A percentile compares a stretch with the other conserved stretches of the same genome.
Conservation (phyloP, 2,113 vertebrate genomes). For the Ursus arctos region DNA sequence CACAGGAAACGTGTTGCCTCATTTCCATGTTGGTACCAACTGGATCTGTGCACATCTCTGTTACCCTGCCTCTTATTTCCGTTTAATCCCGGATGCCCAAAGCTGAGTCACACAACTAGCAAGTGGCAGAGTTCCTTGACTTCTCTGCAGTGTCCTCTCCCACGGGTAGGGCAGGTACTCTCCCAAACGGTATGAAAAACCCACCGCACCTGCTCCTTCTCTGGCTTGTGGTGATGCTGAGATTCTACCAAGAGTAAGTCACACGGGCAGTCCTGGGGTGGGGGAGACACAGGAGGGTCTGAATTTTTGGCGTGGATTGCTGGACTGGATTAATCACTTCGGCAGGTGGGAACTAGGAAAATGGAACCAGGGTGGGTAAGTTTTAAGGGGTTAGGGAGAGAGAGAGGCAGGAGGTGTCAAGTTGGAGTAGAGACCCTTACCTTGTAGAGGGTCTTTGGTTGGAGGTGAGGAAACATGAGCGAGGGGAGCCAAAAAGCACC, state of each 20-base stretch:
- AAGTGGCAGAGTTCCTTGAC: too few species aligned
- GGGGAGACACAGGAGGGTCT: neutral
- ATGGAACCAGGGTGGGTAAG: neutral
- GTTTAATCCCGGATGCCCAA: neutral
- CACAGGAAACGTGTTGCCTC: accelerated
- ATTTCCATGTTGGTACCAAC: accelerated
- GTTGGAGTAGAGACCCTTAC: neutral
- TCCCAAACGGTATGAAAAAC: neutral
- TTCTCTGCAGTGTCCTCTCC: neutral
- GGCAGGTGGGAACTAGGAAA: neutral
- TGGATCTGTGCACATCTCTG: accelerated
- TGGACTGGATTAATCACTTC: neutral
- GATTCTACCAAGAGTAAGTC: neutral
- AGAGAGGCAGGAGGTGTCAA: neutral
- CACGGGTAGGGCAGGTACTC: neutral
- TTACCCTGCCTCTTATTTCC: neutral
- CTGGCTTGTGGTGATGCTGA: neutral
- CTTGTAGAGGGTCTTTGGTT: neutral
- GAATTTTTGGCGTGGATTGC: too few species aligned
- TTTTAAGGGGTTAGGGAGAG: too few species aligned
- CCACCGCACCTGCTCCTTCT: neutral
- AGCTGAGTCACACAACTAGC: accelerated
- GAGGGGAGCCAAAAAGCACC: neutral
- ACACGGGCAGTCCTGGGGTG: neutral
- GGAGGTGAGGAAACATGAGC: neutral